Evolutionary conservation across 2,888 invertebrate species (phyloP).

Genomic region (Eretmocerus hayati): DNA sequence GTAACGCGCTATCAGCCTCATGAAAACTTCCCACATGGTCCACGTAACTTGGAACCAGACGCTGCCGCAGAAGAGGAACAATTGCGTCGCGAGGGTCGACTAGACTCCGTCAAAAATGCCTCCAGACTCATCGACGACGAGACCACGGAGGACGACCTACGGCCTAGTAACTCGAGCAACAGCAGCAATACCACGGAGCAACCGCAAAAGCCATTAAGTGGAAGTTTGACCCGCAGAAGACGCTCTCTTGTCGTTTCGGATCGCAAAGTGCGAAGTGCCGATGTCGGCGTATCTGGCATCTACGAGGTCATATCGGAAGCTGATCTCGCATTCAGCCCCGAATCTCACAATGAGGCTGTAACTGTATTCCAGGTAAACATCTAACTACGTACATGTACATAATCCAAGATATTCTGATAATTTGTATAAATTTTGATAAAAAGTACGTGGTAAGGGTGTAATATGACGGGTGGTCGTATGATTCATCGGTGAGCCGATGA

Average conservation of each 20-base stretch:
- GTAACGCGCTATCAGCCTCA: conserved; percentile 53
- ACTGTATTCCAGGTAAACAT: conserved; percentile 70
- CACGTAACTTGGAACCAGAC: conserved; percentile 55
- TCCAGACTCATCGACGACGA: not conserved
- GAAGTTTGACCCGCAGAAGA: conserved; percentile 49
- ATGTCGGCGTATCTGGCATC: conserved; percentile 82
- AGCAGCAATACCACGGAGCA: not conserved
- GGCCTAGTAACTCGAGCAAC: not conserved
- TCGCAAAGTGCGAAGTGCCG: conserved; percentile 72
- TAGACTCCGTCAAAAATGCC: not conserved
- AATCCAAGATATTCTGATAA: too few species aligned
- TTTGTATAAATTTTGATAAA: too few species aligned
- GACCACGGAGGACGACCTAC: not conserved
- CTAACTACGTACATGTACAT: too few species aligned
- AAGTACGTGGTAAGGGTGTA: too few species aligned
- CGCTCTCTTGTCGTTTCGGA: conserved; percentile 62
- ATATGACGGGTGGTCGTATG: too few species aligned
- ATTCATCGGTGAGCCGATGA: too few species aligned
- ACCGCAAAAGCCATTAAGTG: conserved; percentile 47
- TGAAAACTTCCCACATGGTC: conserved; percentile 72
- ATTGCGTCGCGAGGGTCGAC: conserved; percentile 6
- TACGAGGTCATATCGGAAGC: conserved; percentile 90
- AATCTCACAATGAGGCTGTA: conserved; percentile 70
- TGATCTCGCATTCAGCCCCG: conserved; percentile 83
- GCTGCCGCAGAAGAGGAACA: conserved; percentile 1